Evolutionary conservation across 2,113 vertebrate genomes (phyloP).

Genomic region (Thermophis baileyi): DNA sequence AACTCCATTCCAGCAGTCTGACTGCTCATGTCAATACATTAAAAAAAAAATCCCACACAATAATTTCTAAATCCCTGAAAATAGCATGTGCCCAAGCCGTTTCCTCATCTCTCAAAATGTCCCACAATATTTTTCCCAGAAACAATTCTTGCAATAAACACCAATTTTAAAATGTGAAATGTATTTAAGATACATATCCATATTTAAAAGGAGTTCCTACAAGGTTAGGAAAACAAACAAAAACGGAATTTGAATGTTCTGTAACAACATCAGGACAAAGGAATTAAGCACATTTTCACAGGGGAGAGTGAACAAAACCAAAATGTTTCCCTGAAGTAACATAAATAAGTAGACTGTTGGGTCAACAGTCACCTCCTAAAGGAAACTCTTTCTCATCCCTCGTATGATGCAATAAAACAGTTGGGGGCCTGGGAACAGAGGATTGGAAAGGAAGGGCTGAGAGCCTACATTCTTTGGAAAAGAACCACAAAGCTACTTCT

Average conservation of each 20-base stretch:
- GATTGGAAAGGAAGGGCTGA: conserved; percentile 39
- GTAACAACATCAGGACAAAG: background rate
- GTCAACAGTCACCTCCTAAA: background rate
- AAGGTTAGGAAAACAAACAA: conserved; percentile 1
- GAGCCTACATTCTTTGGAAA: conserved; percentile 35
- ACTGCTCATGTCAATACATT: conserved; percentile 21
- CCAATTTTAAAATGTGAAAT: background rate
- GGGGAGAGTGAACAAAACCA: conserved; percentile 7
- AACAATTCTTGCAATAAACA: conserved; percentile 12
- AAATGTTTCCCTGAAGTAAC: conserved; percentile 13
- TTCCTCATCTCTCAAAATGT: background rate
- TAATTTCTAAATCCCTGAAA: conserved; percentile 36
- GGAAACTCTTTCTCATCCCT: conserved; percentile 2
- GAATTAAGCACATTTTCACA: conserved; percentile 23
- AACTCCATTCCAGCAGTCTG: conserved; percentile 33
- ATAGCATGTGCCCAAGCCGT: conserved; percentile 30
- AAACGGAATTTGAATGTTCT: background rate
- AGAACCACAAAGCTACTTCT: conserved; percentile 37
- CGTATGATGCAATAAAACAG: conserved; percentile 4
- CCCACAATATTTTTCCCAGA: conserved; percentile 27
- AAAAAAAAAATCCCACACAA: conserved; percentile 42
- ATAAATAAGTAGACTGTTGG: conserved; percentile 22
- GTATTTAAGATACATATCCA: background rate
- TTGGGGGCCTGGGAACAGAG: conserved; percentile 17
- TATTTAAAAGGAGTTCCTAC: background rate